Base-by-base conservation (phyloP, 2,888 invertebrate genomes). In the Limnephilus rhombicus region DNA sequence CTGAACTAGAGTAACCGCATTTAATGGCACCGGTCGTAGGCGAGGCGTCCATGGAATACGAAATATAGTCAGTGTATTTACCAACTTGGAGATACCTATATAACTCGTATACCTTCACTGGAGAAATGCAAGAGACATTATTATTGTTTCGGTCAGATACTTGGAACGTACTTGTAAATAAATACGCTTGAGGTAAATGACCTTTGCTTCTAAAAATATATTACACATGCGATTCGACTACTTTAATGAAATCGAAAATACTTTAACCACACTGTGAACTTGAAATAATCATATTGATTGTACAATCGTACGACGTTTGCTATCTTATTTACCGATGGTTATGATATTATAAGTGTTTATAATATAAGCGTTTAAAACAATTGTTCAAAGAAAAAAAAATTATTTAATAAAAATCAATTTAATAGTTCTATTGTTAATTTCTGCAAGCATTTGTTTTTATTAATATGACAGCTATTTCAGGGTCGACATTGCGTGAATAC, bases 291-390 rank as follows among this genome's bases (percentile, higher is more conserved):
- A 24, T 68, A 24, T 68, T 68, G 68, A 68, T 68, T 24, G 9
- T 9, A 68, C 24, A 53, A 49, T 11, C 15, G 18, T 53, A 68
- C 68, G 68, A 24, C 68, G 68, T 9, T 24, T 2, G 68, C n/a
- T 68, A 68, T 68, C 68, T 68, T 68, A 68, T 68, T 68, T 68
- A 68, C 68, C 68, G 68, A 68, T 68, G 68, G 68, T 68, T 68
- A 53, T 18, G 15, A 53, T 24, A 24, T 68, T 24, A 24, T 5
- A 24, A 3, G 53, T 13, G 18, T 18, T 18, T n/a, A n/a, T n/a
- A n/a, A n/a, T n/a, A n/a, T n/a, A n/a, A n/a, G 53, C 53, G 0
- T 53, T 53, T 45, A 45, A 49, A 68, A 18, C 18, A 68, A 5
- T 68, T 68, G 24, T 18, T 53, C n/a, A n/a, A n/a, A n/a, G n/a